Conservation (phyloP, 2,888 invertebrate genomes). For the Platypus cylindrus region DNA sequence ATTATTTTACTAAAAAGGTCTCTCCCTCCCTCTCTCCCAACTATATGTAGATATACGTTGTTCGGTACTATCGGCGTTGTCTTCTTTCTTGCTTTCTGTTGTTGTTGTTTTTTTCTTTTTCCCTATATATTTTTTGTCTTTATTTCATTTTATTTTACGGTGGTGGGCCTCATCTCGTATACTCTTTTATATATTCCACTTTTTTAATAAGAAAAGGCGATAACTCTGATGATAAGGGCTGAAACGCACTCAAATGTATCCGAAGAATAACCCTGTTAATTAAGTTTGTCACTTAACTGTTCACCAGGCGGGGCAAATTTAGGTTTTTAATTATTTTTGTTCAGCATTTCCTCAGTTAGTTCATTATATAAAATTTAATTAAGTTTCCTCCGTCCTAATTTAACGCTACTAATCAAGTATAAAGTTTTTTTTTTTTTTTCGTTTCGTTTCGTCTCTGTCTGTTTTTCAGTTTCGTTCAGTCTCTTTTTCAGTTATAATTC, state of each 20-base stretch:
- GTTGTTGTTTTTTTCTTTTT: constrained; percentile 15
- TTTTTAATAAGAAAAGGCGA: constrained; percentile 25
- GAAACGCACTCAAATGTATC: constrained; percentile 30
- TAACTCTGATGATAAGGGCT: constrained; percentile 31
- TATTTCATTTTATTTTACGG: no score
- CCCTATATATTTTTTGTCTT: constrained; percentile 13
- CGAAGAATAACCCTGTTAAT: constrained; percentile 36
- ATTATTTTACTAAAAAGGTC: constrained; percentile 14
- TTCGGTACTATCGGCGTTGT: no score
- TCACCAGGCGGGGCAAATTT: constrained; percentile 35
- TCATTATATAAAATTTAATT: constrained; percentile 42
- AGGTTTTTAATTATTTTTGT: constrained; percentile 41
- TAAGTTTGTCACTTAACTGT: constrained; percentile 39
- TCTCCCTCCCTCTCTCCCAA: no score
- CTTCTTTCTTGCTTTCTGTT: no score
- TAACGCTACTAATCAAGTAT: constrained; percentile 41
- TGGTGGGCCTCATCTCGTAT: constrained; percentile 12
- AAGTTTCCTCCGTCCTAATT: constrained; percentile 39
- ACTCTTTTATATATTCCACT: constrained; percentile 15
- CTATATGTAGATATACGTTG: no score
- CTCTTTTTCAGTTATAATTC: not conserved
- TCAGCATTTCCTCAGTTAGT: constrained; percentile 40
- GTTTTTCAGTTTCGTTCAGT: constrained; percentile 17
- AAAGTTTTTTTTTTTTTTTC: constrained; percentile 34
- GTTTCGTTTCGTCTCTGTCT: constrained; percentile 6